A percentile compares a stretch with the other conserved stretches of the same genome.
phyloP scores from a whole-genome alignment of 2,113 vertebrate species.

The Lamprologus callipterus region DNA sequence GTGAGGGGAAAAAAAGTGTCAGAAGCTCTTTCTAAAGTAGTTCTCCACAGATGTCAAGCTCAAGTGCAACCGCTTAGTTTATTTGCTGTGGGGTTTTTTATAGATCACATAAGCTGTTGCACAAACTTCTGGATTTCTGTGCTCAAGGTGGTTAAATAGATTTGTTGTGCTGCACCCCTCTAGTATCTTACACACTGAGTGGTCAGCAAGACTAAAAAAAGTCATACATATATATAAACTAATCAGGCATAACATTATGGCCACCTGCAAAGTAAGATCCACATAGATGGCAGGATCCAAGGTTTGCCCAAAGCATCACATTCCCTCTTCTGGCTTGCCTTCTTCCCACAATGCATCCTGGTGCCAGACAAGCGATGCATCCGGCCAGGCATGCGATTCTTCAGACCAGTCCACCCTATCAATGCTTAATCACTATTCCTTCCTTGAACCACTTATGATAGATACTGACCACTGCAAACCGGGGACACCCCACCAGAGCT shows the following conservation, averaged over 20 bases:
- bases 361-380: fast-evolving
- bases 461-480: neutral
- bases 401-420: neutral
- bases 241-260: neutral
- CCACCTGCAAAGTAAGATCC: neutral
- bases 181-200: neutral
- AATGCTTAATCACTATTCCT: neutral
- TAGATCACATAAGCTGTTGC: neutral
- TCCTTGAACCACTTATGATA: neutral
- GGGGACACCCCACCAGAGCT: neutral
- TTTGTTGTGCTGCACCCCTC: neutral
- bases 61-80: neutral
- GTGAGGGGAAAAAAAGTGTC: neutral
- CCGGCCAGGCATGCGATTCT: neutral
- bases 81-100: neutral
- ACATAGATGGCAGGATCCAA: neutral
- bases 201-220: neutral
- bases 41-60: neutral
- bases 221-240: neutral
- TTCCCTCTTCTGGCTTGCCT: neutral
- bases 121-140: neutral
- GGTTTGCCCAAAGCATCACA: neutral
- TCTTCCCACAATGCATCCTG: neutral
- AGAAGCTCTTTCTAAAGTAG: neutral
- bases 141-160: neutral